Percentiles rank a stretch among this genome's conserved stretches.
Evolutionary conservation across 2,797 vertebrate genomes (phyloP).

Genomic region (Coendou prehensilis): DNA sequence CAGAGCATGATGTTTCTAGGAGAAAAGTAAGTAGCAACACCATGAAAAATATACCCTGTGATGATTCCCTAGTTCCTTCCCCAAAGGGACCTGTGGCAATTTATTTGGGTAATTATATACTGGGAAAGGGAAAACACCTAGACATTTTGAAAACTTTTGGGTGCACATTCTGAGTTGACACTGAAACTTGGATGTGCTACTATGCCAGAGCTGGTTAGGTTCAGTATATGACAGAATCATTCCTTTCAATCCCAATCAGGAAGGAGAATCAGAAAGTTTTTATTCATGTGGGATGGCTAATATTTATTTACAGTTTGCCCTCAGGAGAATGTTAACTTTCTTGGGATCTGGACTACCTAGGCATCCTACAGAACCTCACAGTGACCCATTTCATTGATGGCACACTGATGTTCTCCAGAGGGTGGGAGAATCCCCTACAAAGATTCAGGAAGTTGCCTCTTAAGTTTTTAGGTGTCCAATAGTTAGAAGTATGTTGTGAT

Average conservation of each 20-base stretch:
- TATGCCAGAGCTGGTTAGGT: background rate
- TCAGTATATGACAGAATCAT: conserved; percentile 34
- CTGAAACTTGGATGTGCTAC: background rate
- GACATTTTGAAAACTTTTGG: conserved; percentile 20
- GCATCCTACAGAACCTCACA: background rate
- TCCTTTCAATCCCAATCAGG: conserved; percentile 33
- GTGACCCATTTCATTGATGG: background rate
- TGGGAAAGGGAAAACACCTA: background rate
- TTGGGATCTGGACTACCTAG: background rate
- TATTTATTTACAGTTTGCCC: conserved; percentile 22
- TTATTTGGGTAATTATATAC: background rate
- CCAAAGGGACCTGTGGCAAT: background rate
- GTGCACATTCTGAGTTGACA: background rate
- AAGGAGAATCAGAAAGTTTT: background rate
- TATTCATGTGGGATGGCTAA: background rate
- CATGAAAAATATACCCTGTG: background rate
- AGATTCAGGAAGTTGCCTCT: background rate
- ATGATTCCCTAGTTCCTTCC: conserved; percentile 16
- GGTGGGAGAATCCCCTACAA: background rate
- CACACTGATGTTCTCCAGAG: background rate
- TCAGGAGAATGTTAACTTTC: background rate
- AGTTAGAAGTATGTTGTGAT: conserved; percentile 11
- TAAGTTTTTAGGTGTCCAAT: conserved; percentile 3
- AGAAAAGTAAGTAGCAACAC: background rate
- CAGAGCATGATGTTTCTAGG: background rate